Base-by-base conservation (phyloP, 2,113 vertebrate genomes). In the Campylorhamphus procurvoides region DNA sequence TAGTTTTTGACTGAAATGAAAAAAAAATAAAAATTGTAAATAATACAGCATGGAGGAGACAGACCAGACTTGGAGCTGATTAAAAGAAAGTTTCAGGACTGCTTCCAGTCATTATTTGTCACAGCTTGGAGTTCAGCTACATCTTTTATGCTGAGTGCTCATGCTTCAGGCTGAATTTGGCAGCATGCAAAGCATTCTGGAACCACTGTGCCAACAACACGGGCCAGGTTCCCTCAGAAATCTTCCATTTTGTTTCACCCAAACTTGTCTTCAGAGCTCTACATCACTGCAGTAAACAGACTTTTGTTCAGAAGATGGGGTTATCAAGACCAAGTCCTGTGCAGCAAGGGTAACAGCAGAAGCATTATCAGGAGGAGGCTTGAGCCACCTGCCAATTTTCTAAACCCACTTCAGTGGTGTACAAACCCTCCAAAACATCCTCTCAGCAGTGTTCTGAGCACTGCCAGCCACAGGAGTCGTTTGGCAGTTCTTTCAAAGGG, bases 1-100 rank as follows among this genome's bases (percentile, higher is more conserved):
- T 99, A 35, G 95, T 97, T 97, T 98, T 99, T 84, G 97, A 97
- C 99, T 99, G 97, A 64, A 94, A 94, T 71, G 12, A 42, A 83
- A 93, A 40, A 76, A 76, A 90, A 87, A 42, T 60, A 49, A 91
- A 37, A 37, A 27, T 31, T 50, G 76, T 63, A 47, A 84, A n/a
- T 59, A 53, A 80, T 19, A 64, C 12, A 44, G 58, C 68, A 72
- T 0, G 11, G 37, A 85, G 81, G 23, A 87, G 23, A 56, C 25
- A 78, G 27, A 83, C 47, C 1, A 84, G 42, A 69, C 16, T 50
- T 40, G 28, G 60, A 91, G 3, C 7, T 95, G 56, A 67, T 8
- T 7, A 44, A 50, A 69, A 93, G 16, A 63, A 49, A 67, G 27
- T 84, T 90, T 75, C 72, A 67, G 27, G 90, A 58, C n/a, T 52